Percentiles rank a stretch among this genome's conserved stretches.
These are phyloP conservation scores for Pteruthius melanotis DNA, from an alignment of 2,113 vertebrate genomes.

Conservation along the genomic window DNA sequence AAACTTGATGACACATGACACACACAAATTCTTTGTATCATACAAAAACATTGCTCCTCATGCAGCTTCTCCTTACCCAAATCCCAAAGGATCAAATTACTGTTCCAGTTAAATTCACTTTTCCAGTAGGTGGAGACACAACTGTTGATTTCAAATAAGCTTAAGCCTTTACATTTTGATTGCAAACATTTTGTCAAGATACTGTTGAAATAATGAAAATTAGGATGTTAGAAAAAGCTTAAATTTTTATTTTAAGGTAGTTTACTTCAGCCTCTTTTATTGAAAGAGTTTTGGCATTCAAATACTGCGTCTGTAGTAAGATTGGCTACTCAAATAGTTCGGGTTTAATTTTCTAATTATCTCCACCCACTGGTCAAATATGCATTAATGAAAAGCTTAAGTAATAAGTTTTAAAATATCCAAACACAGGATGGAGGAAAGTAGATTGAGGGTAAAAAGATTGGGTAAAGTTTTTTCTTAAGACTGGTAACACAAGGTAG, in stretches of 20 bases:
- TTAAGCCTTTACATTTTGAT: background rate
- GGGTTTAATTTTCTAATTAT: background rate
- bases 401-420: background rate
- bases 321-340: background rate
- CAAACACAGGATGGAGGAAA: background rate
- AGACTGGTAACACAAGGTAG: background rate
- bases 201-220: background rate
- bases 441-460: background rate
- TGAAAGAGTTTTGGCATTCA: background rate
- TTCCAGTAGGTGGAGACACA: conserved; percentile 15
- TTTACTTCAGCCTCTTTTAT: background rate
- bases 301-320: background rate
- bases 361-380: background rate
- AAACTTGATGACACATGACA: background rate
- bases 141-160: background rate
- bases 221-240: background rate
- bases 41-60: background rate
- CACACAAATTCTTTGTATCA: background rate
- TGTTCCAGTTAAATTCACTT: background rate
- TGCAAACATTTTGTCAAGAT: background rate
- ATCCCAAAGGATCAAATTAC: background rate
- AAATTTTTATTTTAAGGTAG: background rate
- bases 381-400: background rate
- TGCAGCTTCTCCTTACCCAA: background rate
- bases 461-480: background rate